phyloP scores from a whole-genome alignment of 2,888 invertebrate genomes.

The Ommatoiulus sabulosus region DNA sequence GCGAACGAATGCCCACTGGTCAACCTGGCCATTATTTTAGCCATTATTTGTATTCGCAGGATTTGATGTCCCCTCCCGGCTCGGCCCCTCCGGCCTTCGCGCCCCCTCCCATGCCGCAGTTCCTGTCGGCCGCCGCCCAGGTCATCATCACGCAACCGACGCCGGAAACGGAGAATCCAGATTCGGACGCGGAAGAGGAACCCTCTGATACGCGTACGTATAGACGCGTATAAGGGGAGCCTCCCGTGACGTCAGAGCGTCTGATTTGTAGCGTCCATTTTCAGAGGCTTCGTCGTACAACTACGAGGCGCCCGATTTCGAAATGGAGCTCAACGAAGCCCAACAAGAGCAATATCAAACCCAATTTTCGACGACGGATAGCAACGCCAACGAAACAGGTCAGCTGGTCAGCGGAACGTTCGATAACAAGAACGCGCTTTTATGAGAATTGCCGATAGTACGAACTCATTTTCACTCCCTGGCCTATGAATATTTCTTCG shows the following conservation, averaged over 20 bases:
- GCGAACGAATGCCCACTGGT: no score
- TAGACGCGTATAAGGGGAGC: no score
- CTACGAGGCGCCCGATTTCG: slow-evolving; percentile 70
- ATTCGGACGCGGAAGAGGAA: slow-evolving; percentile 64
- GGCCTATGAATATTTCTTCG: no score
- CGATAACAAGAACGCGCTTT: no score
- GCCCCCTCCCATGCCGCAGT: slow-evolving; percentile 75
- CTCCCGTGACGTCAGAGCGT: background rate
- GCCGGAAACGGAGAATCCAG: slow-evolving; percentile 89
- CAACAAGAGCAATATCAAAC: slow-evolving; percentile 81
- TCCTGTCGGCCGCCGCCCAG: slow-evolving; percentile 75
- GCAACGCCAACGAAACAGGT: slow-evolving; percentile 59
- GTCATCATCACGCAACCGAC: slow-evolving; percentile 95
- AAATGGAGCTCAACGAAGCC: slow-evolving; percentile 78
- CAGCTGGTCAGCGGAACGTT: background rate
- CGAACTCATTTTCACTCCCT: no score
- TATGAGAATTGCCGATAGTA: no score
- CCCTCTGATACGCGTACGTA: background rate
- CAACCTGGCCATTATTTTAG: no score
- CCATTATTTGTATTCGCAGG: background rate
- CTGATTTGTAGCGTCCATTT: no score
- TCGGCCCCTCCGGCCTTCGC: slow-evolving; percentile 83
- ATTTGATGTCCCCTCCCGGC: slow-evolving; percentile 53
- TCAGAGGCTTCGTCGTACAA: slow-evolving; percentile 50
- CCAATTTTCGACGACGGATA: slow-evolving; percentile 68